Conservation (phyloP, 2,888 invertebrate species). For the Euspilapteryx auroguttella region DNA sequence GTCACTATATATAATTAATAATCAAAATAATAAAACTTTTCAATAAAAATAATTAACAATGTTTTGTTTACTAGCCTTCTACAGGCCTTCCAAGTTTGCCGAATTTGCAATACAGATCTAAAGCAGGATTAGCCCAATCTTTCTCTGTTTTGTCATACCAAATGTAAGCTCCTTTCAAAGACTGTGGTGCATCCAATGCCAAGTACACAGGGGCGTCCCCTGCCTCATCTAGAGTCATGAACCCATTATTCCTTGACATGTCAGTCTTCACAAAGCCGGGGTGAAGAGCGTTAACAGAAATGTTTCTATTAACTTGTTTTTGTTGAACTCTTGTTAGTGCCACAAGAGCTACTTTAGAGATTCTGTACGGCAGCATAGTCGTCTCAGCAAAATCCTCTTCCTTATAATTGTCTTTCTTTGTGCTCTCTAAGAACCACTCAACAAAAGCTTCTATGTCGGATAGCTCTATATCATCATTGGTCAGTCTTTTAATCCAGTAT, state of each 20-base stretch:
- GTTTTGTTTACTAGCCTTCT: too few relatives aligned
- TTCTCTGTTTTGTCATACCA: constrained; percentile 14
- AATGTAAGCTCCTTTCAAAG: constrained; percentile 13
- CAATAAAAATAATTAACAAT: too few relatives aligned
- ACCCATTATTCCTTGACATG: constrained; percentile 12
- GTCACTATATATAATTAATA: too few relatives aligned
- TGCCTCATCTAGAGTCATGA: constrained; percentile 10
- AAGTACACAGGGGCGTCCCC: constrained; percentile 12
- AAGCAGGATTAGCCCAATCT: constrained; percentile 11
- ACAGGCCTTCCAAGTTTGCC: too few relatives aligned
- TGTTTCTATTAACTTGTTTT: constrained; percentile 11
- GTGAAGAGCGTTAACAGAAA: constrained; percentile 14
- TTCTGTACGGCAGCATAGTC: constrained; percentile 10
- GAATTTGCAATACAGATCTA: constrained; percentile 7
- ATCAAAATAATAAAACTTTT: too few relatives aligned
- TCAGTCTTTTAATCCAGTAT: constrained; percentile 13
- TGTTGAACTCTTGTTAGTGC: constrained; percentile 14
- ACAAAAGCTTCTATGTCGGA: constrained; percentile 14
- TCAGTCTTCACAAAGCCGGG: constrained; percentile 15
- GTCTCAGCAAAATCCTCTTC: constrained; percentile 11
- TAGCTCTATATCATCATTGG: constrained; percentile 10
- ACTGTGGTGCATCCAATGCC: constrained; percentile 13
- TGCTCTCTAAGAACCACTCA: constrained; percentile 14
- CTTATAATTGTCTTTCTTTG: constrained; percentile 11
- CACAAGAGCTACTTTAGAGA: constrained; percentile 14